Conservation (phyloP, 2,797 vertebrate species). For the Sebastes trivittatus region DNA sequence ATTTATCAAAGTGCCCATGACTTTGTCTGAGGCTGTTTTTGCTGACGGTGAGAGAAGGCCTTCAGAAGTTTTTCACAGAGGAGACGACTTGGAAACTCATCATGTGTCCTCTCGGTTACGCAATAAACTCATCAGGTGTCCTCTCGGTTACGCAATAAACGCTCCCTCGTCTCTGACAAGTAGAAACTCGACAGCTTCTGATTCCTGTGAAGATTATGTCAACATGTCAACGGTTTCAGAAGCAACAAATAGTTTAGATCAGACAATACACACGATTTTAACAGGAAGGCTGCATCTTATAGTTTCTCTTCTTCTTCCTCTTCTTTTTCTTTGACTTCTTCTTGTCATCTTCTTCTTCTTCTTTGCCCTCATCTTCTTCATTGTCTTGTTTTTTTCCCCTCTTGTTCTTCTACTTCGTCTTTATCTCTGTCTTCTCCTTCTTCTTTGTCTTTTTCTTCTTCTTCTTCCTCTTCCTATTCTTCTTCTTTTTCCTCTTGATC, state of each 20-base stretch:
- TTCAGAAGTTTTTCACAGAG: background rate
- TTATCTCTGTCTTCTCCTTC: too few relatives aligned
- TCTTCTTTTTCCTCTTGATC: too few relatives aligned
- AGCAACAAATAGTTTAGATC: background rate
- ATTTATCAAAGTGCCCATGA: constrained; percentile 30
- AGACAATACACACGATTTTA: background rate
- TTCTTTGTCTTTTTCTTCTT: too few relatives aligned
- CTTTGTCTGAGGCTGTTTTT: constrained; percentile 17
- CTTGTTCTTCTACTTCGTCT: too few relatives aligned
- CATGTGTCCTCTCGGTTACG: constrained; percentile 1
- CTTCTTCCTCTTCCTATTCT: too few relatives aligned
- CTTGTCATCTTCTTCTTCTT: background rate
- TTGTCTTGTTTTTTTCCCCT: too few relatives aligned
- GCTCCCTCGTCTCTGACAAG: background rate
- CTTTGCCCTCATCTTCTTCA: background rate
- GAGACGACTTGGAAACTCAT: background rate
- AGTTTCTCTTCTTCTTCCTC: background rate
- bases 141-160: background rate
- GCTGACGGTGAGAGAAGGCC: constrained; percentile 22
- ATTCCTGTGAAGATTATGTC: background rate
- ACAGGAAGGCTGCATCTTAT: background rate
- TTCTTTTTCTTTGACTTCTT: background rate
- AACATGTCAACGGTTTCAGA: background rate
- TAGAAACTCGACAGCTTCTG: background rate
- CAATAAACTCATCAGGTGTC: constrained; percentile 20